Evolutionary conservation across 2,113 vertebrate species (phyloP).

Genomic region (Neotoma lepida): DNA sequence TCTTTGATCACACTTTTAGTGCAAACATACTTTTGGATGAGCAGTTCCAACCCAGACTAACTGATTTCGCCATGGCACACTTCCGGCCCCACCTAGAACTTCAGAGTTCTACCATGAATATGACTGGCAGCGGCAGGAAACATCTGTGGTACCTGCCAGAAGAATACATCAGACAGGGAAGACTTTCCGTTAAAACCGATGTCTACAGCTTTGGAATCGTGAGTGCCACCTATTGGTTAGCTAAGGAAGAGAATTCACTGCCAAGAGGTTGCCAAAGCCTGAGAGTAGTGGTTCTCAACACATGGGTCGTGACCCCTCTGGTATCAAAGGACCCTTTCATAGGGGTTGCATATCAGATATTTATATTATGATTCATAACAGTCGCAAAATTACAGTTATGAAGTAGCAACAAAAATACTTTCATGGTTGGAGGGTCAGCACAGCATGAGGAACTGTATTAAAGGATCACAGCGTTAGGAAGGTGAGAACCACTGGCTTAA

Average conservation of each 20-base stretch:
- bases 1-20: constrained; percentile 71
- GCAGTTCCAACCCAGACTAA: constrained; percentile 83
- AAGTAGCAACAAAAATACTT: neutral
- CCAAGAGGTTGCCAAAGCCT: neutral
- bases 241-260: neutral
- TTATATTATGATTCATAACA: neutral
- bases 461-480: neutral
- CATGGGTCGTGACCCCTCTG: neutral
- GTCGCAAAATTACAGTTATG: neutral
- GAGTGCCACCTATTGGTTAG: constrained; percentile 52
- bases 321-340: neutral
- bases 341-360: neutral
- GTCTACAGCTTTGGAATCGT: constrained; percentile 88
- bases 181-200: constrained; percentile 85
- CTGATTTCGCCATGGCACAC: constrained; percentile 82
- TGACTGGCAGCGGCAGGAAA: constrained; percentile 67
- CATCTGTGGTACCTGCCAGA: constrained; percentile 84
- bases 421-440: neutral
- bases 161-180: constrained; percentile 85
- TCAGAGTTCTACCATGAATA: constrained; percentile 79
- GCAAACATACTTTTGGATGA: constrained; percentile 85
- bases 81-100: constrained; percentile 81
- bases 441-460: neutral
- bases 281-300: neutral
- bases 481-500: neutral